Evolutionary conservation across 1,140 invertebrate species (phyloP).

Genomic region (Scaptomyza pallida): DNA sequence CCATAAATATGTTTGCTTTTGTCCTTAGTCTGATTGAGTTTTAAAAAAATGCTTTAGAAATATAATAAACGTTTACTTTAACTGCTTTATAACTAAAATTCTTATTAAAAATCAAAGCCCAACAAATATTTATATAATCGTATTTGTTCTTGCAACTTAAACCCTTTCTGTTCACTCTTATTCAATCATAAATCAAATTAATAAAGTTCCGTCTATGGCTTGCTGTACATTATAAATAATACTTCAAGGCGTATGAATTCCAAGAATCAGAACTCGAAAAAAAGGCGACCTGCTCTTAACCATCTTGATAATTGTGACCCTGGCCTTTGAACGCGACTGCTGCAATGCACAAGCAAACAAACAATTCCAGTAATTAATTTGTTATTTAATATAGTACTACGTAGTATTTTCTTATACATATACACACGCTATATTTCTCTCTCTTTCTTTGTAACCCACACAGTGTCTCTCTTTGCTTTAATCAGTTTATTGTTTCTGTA

Average conservation of each 20-base stretch:
- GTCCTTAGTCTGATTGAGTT: too few relatives aligned
- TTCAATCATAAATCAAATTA: too few relatives aligned
- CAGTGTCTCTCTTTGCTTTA: background rate
- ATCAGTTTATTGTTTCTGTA: slow-evolving; percentile 7
- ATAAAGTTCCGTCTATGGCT: background rate
- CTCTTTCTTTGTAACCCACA: background rate
- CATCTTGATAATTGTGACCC: slow-evolving; percentile 36
- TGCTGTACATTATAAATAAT: background rate
- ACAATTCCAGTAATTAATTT: slow-evolving; percentile 35
- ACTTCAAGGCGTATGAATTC: background rate
- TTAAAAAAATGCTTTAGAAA: too few relatives aligned
- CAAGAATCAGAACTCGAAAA: background rate
- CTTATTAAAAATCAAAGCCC: too few relatives aligned
- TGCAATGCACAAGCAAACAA: slow-evolving; percentile 7
- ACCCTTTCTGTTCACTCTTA: too few relatives aligned
- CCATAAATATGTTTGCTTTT: too few relatives aligned
- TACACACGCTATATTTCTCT: background rate
- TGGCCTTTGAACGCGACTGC: slow-evolving; percentile 54
- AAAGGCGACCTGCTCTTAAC: slow-evolving; percentile 1
- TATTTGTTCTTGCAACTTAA: too few relatives aligned
- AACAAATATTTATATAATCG: too few relatives aligned
- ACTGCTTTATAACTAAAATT: too few relatives aligned
- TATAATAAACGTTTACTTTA: too few relatives aligned
- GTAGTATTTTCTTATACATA: background rate
- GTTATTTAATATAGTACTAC: slow-evolving; percentile 19